Evolutionary conservation across 2,888 invertebrate species (phyloP).

Genomic region (Napeogenes inachia): DNA sequence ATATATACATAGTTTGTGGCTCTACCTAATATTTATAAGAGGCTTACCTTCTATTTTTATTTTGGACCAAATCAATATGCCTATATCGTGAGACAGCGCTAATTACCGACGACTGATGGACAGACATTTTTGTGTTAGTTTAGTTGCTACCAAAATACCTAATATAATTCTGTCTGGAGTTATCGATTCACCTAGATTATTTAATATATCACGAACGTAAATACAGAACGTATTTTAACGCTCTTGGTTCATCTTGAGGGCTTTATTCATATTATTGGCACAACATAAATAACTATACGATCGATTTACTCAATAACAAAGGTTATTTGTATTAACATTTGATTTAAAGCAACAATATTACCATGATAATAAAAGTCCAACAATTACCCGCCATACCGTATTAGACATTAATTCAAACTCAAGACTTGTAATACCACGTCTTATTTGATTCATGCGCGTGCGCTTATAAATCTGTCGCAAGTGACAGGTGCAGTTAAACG

Average conservation of each 20-base stretch:
- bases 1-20: too few relatives aligned
- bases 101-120: neutral
- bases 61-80: neutral
- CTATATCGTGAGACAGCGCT: neutral
- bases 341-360: constrained; percentile 54
- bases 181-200: constrained; percentile 3
- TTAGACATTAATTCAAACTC: constrained; percentile 53
- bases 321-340: constrained; percentile 55
- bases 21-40: too few relatives aligned
- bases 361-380: constrained; percentile 52
- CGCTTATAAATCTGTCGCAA: constrained; percentile 34
- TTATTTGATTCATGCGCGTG: constrained; percentile 57
- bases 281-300: too few relatives aligned
- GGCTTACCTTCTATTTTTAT: neutral
- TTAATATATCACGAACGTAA: neutral
- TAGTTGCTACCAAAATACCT: neutral
- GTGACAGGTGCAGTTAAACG: constrained; percentile 8
- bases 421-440: constrained; percentile 40
- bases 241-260: too few relatives aligned
- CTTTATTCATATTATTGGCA: too few relatives aligned
- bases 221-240: too few relatives aligned
- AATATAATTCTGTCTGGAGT: neutral
- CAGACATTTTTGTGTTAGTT: neutral
- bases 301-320: constrained; percentile 19
- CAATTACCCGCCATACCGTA: constrained; percentile 63